phyloP scores from a whole-genome alignment of 2,888 invertebrate species.

The Spisula subtruncata region DNA sequence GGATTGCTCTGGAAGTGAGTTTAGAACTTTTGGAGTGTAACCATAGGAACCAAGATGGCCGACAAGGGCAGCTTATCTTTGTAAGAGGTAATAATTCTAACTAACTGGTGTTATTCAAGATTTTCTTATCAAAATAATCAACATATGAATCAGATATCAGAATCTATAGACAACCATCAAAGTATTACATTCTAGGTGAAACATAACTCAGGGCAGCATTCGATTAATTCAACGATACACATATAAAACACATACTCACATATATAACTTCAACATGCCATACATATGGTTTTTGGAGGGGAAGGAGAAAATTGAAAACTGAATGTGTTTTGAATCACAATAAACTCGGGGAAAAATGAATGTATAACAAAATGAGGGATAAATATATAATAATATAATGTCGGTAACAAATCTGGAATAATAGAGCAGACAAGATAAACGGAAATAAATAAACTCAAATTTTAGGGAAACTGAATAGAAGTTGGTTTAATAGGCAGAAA shows the following conservation, averaged over 20 bases:
- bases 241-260: constrained; percentile 22
- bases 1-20: constrained; percentile 43
- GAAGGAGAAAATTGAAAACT: constrained; percentile 17
- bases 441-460: constrained; percentile 22
- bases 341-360: not conserved
- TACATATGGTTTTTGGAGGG: constrained; percentile 37
- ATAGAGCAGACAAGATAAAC: constrained; percentile 11
- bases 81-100: not conserved
- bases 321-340: not conserved
- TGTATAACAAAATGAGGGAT: constrained; percentile 2
- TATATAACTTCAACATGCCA: constrained; percentile 54
- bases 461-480: constrained; percentile 26
- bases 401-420: not conserved
- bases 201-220: constrained; percentile 45
- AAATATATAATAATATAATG: not conserved
- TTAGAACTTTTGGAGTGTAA: constrained; percentile 48
- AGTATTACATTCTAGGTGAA: constrained; percentile 14
- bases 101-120: constrained; percentile 51
- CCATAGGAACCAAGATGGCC: constrained; percentile 64
- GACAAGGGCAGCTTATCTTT: constrained; percentile 19
- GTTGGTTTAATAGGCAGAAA: not conserved
- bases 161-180: constrained; percentile 38
- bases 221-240: constrained; percentile 17
- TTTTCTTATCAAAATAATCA: constrained; percentile 59
- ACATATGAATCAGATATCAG: constrained; percentile 51